A percentile compares a stretch with the other conserved stretches of the same genome.
phyloP scores from a whole-genome alignment of 2,797 vertebrate species.

The Muscicapa striata region DNA sequence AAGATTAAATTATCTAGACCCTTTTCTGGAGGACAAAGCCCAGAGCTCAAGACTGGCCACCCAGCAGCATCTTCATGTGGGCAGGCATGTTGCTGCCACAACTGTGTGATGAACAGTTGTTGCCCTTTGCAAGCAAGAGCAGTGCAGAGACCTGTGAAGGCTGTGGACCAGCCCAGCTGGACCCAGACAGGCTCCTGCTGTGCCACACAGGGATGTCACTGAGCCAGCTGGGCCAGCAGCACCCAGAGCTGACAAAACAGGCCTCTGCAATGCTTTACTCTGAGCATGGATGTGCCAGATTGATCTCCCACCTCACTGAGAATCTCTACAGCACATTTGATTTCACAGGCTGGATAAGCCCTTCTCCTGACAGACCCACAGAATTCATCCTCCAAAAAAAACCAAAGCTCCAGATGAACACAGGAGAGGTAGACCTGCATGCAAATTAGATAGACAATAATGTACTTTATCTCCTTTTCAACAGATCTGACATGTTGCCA shows the following conservation, averaged over 20 bases:
- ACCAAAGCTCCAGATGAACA: background rate
- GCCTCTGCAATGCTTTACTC: background rate
- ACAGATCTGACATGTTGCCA: background rate
- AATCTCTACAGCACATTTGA: background rate
- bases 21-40: background rate
- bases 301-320: background rate
- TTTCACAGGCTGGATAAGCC: background rate
- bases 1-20: background rate
- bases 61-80: background rate
- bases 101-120: background rate
- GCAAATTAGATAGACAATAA: background rate
- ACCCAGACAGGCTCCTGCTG: background rate
- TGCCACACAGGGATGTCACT: background rate
- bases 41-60: background rate
- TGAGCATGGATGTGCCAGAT: background rate
- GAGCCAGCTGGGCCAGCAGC: background rate
- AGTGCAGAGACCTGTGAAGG: background rate
- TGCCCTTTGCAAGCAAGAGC: background rate
- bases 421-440: background rate
- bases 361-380: background rate
- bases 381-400: background rate
- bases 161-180: background rate
- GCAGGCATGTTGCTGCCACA: background rate
- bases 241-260: background rate
- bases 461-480: background rate